Percentiles rank a stretch among this genome's conserved stretches.
Conservation (phyloP, 2,797 vertebrate species). For the Peromyscus melanophrys region DNA sequence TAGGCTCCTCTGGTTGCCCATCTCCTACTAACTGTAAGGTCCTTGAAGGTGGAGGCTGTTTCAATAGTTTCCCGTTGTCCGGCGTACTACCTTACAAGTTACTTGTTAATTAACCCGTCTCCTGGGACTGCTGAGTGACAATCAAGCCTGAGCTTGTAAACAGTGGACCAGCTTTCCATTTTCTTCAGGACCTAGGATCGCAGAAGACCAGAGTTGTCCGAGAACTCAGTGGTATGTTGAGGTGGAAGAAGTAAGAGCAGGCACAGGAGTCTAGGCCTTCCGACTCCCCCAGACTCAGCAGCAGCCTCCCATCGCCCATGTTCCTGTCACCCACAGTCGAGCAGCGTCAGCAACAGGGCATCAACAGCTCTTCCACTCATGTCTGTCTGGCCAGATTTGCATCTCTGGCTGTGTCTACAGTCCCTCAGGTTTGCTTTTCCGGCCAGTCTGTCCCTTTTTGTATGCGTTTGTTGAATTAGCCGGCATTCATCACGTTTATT, state of each 20-base stretch:
- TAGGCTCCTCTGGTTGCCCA: neutral
- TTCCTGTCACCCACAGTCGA: too few relatives aligned
- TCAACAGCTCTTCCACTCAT: neutral
- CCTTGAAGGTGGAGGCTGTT: neutral
- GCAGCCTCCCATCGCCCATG: rapidly evolving
- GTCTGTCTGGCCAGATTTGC: neutral
- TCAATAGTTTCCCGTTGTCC: neutral
- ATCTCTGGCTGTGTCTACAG: neutral
- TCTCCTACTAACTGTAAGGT: neutral
- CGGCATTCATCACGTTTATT: neutral
- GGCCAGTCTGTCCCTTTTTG: neutral
- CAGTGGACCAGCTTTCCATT: neutral
- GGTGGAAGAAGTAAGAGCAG: neutral
- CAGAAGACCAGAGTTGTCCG: neutral
- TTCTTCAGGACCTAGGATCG: neutral
- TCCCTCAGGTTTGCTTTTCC: neutral
- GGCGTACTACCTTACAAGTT: neutral
- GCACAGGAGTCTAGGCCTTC: neutral
- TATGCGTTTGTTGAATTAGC: neutral
- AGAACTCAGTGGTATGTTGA: neutral
- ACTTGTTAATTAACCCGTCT: neutral
- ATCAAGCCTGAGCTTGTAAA: neutral
- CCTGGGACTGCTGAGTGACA: neutral
- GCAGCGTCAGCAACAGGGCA: neutral
- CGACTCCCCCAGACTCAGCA: neutral